A percentile compares a stretch with the other conserved stretches of the same genome.
Evolutionary conservation across 1,140 invertebrate species (phyloP).

Genomic region (Ylistrum balloti): DNA sequence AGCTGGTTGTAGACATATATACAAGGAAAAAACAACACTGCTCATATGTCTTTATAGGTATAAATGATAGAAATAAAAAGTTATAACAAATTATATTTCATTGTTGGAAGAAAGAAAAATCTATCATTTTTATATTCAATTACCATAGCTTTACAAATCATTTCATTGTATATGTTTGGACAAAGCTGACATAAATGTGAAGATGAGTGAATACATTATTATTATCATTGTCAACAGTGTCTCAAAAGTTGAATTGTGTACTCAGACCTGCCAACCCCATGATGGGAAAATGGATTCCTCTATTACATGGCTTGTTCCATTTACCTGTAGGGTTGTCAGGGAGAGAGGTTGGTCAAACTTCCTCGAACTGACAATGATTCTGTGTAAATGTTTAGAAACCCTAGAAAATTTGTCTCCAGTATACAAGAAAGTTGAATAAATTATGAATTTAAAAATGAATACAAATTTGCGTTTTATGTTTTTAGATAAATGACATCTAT

Average conservation of each 20-base stretch:
- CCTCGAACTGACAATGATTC: slow-evolving; percentile 12
- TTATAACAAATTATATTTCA: slow-evolving; percentile 18
- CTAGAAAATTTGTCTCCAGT: slow-evolving; percentile 38
- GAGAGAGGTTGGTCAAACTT: slow-evolving; percentile 7
- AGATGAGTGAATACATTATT: neutral
- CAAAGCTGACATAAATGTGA: neutral
- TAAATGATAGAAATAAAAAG: slow-evolving; percentile 20
- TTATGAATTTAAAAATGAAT: slow-evolving; percentile 30
- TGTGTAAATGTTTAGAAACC: slow-evolving; percentile 29
- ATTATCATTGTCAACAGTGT: neutral
- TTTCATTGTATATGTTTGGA: slow-evolving; percentile 5
- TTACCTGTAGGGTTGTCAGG: slow-evolving; percentile 16
- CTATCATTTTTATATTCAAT: slow-evolving; percentile 9
- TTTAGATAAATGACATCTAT: no score
- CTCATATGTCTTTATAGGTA: neutral
- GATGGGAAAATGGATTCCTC: slow-evolving; percentile 31
- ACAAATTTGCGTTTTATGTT: neutral
- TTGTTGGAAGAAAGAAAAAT: slow-evolving; percentile 40
- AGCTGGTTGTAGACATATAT: neutral
- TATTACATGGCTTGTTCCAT: neutral
- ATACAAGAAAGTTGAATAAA: slow-evolving; percentile 32
- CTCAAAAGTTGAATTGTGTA: neutral
- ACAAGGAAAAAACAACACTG: neutral
- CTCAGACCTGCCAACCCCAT: slow-evolving; percentile 36
- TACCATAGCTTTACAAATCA: neutral